Percentiles rank a stretch among this genome's conserved stretches.
These are phyloP conservation scores for Pogonomyrmex barbatus DNA, from an alignment of 1,140 invertebrate species.

Conservation along the genomic window DNA sequence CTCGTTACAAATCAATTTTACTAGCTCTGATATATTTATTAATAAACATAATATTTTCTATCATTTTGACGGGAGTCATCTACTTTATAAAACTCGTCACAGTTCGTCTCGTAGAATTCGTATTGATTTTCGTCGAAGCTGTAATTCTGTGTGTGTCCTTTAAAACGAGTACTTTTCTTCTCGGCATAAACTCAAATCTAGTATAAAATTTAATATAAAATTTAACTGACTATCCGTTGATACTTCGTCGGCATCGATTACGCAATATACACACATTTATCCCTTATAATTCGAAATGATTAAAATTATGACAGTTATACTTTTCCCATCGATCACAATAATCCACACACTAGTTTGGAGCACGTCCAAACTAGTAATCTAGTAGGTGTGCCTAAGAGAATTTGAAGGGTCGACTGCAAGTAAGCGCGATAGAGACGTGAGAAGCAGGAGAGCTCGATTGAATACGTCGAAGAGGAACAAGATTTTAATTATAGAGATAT, in stretches of 20 bases:
- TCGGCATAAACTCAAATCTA: not conserved
- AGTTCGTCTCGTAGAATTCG: conserved; percentile 42
- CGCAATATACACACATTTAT: not conserved
- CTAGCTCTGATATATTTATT: not conserved
- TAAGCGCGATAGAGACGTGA: not conserved
- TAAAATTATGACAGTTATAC: not conserved
- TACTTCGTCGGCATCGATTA: not conserved
- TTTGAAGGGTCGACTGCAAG: not conserved
- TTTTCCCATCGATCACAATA: not conserved
- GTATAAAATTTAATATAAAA: not conserved
- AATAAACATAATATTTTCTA: not conserved
- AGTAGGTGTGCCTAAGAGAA: not conserved
- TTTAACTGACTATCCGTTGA: conserved; percentile 5
- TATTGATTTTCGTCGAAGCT: conserved; percentile 19
- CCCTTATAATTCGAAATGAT: not conserved
- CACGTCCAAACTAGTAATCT: conserved; percentile 17
- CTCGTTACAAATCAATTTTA: not conserved
- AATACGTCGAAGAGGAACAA: not conserved
- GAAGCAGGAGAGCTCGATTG: not conserved
- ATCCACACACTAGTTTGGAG: not conserved
- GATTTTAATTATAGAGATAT: not conserved
- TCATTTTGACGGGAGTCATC: not conserved
- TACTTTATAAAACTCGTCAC: conserved; percentile 30
- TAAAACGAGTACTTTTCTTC: not conserved
- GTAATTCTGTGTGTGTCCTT: not conserved